Evolutionary conservation across 2,113 vertebrate genomes (phyloP).

Genomic region (Melanocharis versteri): DNA sequence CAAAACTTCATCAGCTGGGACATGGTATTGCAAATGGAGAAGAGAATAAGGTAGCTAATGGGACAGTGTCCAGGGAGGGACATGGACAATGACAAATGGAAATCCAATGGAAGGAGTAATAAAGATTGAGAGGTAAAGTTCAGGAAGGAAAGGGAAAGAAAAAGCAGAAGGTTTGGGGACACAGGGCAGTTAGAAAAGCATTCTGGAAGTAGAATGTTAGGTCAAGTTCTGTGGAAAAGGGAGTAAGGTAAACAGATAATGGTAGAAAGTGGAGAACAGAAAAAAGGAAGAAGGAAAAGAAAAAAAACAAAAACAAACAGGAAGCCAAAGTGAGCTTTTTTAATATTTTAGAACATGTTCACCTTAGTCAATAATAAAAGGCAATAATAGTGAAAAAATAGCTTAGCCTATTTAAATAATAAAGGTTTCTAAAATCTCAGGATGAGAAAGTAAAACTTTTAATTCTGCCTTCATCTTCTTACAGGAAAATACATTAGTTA

Average conservation of each 20-base stretch:
- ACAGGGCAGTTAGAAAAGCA: background rate
- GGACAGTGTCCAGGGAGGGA: background rate
- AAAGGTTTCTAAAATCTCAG: background rate
- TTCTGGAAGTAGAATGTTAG: background rate
- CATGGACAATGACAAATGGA: background rate
- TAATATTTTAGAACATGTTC: background rate
- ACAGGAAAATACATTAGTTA: background rate
- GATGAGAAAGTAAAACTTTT: background rate
- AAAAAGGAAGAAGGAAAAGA: background rate
- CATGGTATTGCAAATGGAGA: conserved; percentile 5
- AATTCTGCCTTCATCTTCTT: background rate
- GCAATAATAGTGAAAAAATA: background rate
- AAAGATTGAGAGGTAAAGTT: background rate
- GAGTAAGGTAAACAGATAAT: background rate
- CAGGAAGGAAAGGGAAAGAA: background rate
- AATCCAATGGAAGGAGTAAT: background rate
- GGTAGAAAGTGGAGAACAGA: background rate
- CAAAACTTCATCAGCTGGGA: background rate
- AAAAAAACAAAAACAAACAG: background rate
- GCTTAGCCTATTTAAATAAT: background rate
- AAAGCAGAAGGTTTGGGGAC: background rate
- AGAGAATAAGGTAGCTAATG: background rate
- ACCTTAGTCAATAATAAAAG: background rate
- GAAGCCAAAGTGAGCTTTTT: background rate
- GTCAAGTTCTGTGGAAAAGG: background rate